phyloP scores from a whole-genome alignment of 1,140 invertebrate genomes.

The Drosophila sp. region DNA sequence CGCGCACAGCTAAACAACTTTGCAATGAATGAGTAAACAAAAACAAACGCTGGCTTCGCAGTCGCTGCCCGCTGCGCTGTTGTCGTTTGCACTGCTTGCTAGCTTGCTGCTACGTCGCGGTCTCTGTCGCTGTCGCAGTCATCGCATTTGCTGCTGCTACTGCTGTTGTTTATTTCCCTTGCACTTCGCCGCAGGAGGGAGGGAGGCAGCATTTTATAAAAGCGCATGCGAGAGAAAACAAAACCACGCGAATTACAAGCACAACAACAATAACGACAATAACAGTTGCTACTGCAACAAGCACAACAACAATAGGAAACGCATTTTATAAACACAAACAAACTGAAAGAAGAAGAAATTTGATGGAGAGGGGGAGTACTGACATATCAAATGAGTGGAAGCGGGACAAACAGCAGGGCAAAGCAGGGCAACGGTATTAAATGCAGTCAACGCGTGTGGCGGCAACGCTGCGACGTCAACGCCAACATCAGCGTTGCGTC shows the following conservation, averaged over 20 bases:
- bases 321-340: constrained; percentile 58
- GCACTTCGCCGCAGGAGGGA: constrained; percentile 51
- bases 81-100: constrained; percentile 39
- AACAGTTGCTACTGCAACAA: constrained; percentile 52
- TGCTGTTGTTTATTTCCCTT: constrained; percentile 71
- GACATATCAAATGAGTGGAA: constrained; percentile 7
- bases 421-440: constrained; percentile 36
- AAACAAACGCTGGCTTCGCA: constrained; percentile 67
- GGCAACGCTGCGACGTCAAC: neutral
- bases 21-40: constrained; percentile 81
- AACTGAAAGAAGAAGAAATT: constrained; percentile 55
- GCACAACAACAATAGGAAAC: constrained; percentile 52
- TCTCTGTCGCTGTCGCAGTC: neutral
- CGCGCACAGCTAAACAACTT: constrained; percentile 77
- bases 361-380: constrained; percentile 4
- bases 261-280: constrained; percentile 43
- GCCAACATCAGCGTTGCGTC: no score
- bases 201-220: constrained; percentile 43
- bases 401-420: constrained; percentile 5
- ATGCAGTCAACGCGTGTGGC: constrained; percentile 52
- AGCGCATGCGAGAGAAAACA: constrained; percentile 70
- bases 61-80: constrained; percentile 17
- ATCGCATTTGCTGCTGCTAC: constrained; percentile 46
- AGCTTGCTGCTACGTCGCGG: constrained; percentile 16
- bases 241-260: constrained; percentile 70